phyloP scores from a whole-genome alignment of 1,140 invertebrate genomes.

The Eupristina koningsbergeri region DNA sequence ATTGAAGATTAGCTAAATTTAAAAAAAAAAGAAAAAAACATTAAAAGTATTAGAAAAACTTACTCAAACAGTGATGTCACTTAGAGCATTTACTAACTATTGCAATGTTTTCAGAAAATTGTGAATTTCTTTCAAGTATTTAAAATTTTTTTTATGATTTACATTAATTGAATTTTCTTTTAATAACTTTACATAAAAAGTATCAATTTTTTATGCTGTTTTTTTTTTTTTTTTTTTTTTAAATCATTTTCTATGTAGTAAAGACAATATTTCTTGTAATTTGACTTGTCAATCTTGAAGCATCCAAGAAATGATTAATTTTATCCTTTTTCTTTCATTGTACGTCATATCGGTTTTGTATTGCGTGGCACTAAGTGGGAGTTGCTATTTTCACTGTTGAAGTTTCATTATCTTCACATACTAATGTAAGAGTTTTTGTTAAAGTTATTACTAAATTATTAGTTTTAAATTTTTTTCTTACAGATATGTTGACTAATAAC shows the following conservation, averaged over 20 bases:
- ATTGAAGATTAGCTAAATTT: too few species aligned
- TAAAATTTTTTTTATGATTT: background rate
- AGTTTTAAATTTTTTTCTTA: background rate
- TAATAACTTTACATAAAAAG: background rate
- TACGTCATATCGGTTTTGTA: background rate
- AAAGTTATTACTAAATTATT: slow-evolving; percentile 4
- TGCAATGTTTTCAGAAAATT: background rate
- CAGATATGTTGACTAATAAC: background rate
- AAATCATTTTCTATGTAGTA: too few species aligned
- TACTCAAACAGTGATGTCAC: background rate
- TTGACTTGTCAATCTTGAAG: background rate
- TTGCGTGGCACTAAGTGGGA: background rate
- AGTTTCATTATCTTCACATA: background rate
- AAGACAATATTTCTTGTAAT: background rate
- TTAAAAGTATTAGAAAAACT: background rate
- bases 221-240: too few species aligned
- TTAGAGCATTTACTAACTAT: background rate
- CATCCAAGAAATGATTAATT: background rate
- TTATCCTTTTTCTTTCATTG: background rate
- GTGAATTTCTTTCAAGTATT: background rate
- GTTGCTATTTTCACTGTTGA: background rate
- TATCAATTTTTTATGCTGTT: background rate
- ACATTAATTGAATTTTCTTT: background rate
- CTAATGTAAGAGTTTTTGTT: background rate
- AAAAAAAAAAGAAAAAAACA: too few species aligned